A percentile compares a stretch with the other conserved stretches of the same genome.
Evolutionary conservation across 2,888 invertebrate genomes (phyloP).

Genomic region (Andrena hattorfiana): DNA sequence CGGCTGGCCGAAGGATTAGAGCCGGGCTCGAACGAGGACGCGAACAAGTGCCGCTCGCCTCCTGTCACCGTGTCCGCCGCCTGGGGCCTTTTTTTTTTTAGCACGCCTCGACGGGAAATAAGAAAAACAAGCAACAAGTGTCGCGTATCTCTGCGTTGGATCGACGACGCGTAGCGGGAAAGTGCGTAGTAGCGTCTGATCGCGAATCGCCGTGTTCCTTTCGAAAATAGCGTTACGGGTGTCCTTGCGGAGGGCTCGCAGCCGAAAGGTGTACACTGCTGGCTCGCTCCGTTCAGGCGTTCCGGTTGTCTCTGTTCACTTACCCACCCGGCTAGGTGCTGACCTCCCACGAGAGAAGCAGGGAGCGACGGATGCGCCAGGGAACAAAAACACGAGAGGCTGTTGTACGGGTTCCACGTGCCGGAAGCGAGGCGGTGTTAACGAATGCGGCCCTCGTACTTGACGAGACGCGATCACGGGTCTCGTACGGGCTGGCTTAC

Average conservation of each 20-base stretch:
- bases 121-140: conserved; percentile 56
- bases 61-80: not conserved
- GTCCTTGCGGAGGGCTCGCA: not conserved
- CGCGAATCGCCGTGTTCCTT: not conserved
- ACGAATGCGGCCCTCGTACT: conserved; percentile 39
- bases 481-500: not conserved
- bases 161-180: not conserved
- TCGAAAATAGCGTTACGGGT: not conserved
- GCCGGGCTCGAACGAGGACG: not conserved
- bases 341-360: conserved; percentile 71
- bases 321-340: conserved; percentile 70
- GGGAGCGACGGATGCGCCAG: conserved; percentile 40
- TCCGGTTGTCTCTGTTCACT: conserved; percentile 43
- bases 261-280: conserved; percentile 15
- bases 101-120: not conserved
- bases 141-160: conserved; percentile 1
- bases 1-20: too few relatives aligned
- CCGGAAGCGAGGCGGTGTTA: conserved; percentile 69
- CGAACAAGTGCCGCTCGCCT: not conserved
- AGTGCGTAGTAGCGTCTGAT: not conserved
- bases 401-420: conserved; percentile 58
- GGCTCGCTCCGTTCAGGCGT: conserved; percentile 2
- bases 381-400: conserved; percentile 51
- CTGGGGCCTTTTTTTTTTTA: not conserved
- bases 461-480: conserved; percentile 29